Evolutionary conservation across 53 echinoderm and acorn worm species (phyloP), one percentile per base, ranked within the genome.

Genomic region (Zoroaster sp.): DNA sequence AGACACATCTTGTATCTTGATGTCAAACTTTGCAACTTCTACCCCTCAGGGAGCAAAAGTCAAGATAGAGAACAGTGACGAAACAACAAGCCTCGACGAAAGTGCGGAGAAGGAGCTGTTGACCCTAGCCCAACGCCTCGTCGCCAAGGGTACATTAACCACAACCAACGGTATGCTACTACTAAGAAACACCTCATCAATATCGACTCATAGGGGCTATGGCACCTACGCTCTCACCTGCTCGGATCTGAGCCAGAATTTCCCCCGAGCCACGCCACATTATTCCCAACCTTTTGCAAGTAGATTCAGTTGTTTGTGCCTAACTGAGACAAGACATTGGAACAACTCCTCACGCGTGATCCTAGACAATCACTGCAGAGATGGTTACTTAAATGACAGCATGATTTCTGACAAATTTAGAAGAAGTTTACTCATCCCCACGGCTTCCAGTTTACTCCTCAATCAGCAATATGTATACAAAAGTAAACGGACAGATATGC

Each of bases 121-220:
- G 78, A 87, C 91, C 30, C 80, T 96, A 4, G 93, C 93, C 20
- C 92, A 96, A 40, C 90, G 97, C 32, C 95, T 96, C 14, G 92
- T 87, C 1, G 86, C 91, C 37, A 96, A 95, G 74, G 89, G 89
- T 20, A 85, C 85, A 69, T 47, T 82, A 0, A 14, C 66, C 18
- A 9, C 83, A 13, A 59, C 83, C 30, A 91, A 83, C 75, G 88
- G 94, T 92, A 94, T 40, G 93, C 66, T 23, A 10, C 78, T n/a
- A 23, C 35, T 38, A 25, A 49, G 41, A 14, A 21, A 17, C 4
- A 11, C 71, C 35, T 25, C 70, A 34, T 35, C 47, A 17, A 42
- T 34, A 21, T 15, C 42, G 28, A 69, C 36, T 2, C 85, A 44
- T 32, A 69, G 85, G 37, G 34, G n/a, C 46, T 85, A 85, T 49